Evolutionary conservation across 2,888 invertebrate genomes (phyloP).

Genomic region (Agrilus cyanescens): DNA sequence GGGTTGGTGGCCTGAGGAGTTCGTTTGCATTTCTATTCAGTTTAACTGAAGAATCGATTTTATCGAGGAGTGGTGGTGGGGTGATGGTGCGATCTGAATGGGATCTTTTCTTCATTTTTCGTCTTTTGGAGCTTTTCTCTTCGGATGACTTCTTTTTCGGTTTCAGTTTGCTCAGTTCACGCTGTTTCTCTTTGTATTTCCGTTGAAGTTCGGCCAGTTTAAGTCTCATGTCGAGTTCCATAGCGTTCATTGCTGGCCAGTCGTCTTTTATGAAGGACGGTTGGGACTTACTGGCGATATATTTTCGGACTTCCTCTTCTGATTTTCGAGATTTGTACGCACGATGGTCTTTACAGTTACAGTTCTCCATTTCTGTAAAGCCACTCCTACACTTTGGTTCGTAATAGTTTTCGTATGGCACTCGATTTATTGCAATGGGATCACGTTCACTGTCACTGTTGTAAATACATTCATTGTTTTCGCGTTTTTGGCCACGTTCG

Average conservation of each 20-base stretch:
- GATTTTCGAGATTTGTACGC: conserved; percentile 34
- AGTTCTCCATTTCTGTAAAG: conserved; percentile 13
- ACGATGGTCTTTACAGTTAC: conserved; percentile 24
- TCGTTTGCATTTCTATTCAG: conserved; percentile 22
- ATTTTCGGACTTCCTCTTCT: conserved; percentile 33
- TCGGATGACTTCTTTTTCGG: conserved; percentile 28
- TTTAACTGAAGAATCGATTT: conserved; percentile 24
- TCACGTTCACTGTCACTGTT: conserved; percentile 7
- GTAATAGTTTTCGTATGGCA: not conserved
- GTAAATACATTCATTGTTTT: conserved; percentile 17
- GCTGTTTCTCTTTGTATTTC: conserved; percentile 72
- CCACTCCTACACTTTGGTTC: not conserved
- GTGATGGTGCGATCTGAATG: conserved; percentile 26
- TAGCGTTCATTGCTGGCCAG: conserved; percentile 49
- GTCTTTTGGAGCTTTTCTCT: conserved; percentile 32
- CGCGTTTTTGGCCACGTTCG: conserved; percentile 10
- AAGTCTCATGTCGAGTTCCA: conserved; percentile 73
- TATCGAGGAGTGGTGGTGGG: conserved; percentile 30
- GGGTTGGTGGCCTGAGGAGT: conserved; percentile 33
- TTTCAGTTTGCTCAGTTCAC: conserved; percentile 62
- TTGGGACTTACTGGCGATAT: conserved; percentile 29
- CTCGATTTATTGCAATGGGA: conserved; percentile 7
- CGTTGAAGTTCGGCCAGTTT: conserved; percentile 69
- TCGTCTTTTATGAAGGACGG: conserved; percentile 26
- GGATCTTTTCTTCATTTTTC: conserved; percentile 36